phyloP scores from a whole-genome alignment of 2,888 invertebrate species.

The Gibbula magus region DNA sequence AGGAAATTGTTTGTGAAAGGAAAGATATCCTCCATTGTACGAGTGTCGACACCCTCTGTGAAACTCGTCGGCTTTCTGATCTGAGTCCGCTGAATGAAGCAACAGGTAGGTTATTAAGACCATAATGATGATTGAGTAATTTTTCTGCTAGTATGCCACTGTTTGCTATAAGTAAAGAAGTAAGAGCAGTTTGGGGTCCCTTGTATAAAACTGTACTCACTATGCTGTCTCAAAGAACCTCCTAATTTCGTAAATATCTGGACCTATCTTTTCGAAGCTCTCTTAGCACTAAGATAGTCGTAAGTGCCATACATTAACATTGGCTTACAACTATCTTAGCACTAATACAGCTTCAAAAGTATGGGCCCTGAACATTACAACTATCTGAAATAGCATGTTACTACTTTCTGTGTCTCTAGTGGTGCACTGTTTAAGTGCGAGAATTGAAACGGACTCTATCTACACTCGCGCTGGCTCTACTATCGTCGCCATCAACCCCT shows the following conservation, averaged over 20 bases:
- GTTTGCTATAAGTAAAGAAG: too few relatives aligned
- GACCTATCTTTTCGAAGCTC: too few relatives aligned
- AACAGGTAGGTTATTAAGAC: constrained; percentile 39
- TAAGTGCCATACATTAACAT: too few relatives aligned
- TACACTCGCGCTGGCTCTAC: constrained; percentile 68
- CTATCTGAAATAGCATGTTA: constrained; percentile 2
- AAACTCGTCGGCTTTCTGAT: constrained; percentile 44
- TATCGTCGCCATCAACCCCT: constrained; percentile 68
- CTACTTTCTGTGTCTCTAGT: constrained; percentile 48
- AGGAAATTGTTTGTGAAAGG: constrained; percentile 35
- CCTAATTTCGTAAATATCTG: too few relatives aligned
- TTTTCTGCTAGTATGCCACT: background rate
- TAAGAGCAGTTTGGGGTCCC: too few relatives aligned
- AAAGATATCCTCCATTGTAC: constrained; percentile 45
- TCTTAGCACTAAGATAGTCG: too few relatives aligned
- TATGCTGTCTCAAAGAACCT: too few relatives aligned
- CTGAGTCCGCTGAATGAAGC: constrained; percentile 54
- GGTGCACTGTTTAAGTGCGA: constrained; percentile 54
- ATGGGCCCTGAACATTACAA: background rate
- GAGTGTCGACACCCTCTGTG: constrained; percentile 29
- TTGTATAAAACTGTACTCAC: too few relatives aligned
- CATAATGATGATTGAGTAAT: background rate
- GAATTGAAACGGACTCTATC: constrained; percentile 48
- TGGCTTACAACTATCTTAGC: too few relatives aligned
- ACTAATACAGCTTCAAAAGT: too few relatives aligned